Evolutionary conservation across 1,140 invertebrate species (phyloP), one percentile per base, ranked within the genome.

Genomic region (Mylabris phalerata): DNA sequence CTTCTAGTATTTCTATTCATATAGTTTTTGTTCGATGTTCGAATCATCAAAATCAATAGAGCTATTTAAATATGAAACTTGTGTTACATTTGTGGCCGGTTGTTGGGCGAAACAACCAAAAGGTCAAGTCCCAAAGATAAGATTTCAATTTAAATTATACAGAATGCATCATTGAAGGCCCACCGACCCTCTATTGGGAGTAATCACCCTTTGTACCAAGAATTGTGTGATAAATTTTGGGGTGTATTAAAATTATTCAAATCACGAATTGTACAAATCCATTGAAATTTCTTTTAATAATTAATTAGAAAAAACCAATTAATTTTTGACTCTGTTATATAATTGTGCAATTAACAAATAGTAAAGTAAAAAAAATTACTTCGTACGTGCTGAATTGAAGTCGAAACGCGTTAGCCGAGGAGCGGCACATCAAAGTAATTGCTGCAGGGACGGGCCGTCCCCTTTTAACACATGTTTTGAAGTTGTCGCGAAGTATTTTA

Each of bases 91-190:
- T 44, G 51, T 54, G 43, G 43, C 42, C 51, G 42, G 42, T 45
- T 38, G 51, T 32, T 32, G 26, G 51, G 42, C 51, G n/a, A 54
- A 54, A 54, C 42, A 54, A 38, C 51, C 51, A 54, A 54, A 32
- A 54, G 51, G 51, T 54, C 51, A 46, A 32, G 51, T 43, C 51
- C 51, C 45, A 46, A 41, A 54, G 51, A 54, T 54, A 54, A 54
- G 51, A 46, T 54, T 54, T 54, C 51, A 54, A 54, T 54, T 54
- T 54, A 54, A 54, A 54, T 54, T 54, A 54, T 54, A 46, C 13
- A 45, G 42, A 42, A 26, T 26, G 42, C 43, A 45, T 6, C 51
- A 32, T 27, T 52, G 50, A 52, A 19, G 19, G 19, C 19, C 19
- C 19, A 19, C 19, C 32, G 32, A 32, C 32, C 32, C 32, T 32